Evolutionary conservation across 1,140 invertebrate genomes (phyloP).

Genomic region (Coelopa frigida): DNA sequence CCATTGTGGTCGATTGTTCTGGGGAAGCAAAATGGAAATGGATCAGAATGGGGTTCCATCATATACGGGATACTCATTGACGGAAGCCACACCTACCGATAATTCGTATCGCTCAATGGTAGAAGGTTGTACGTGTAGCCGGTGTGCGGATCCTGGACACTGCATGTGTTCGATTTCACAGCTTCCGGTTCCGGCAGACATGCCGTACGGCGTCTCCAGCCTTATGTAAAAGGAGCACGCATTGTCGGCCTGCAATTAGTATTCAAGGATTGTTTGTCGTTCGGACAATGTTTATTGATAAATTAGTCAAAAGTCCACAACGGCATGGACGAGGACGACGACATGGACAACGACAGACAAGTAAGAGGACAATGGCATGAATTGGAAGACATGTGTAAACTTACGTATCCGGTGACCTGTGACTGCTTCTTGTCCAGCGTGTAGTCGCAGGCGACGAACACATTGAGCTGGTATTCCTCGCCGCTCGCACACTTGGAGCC

Average conservation of each 20-base stretch:
- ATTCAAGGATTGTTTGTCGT: too few species aligned
- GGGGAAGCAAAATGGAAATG: slow-evolving; percentile 2
- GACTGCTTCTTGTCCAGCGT: slow-evolving; percentile 26
- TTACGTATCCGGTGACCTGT: slow-evolving; percentile 28
- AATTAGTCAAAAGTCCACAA: too few species aligned
- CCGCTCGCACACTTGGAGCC: slow-evolving; percentile 30
- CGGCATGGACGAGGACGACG: too few species aligned
- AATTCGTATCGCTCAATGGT: slow-evolving; percentile 35
- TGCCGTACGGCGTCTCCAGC: slow-evolving; percentile 29
- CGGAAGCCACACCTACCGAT: too few species aligned
- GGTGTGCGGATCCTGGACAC: slow-evolving; percentile 21
- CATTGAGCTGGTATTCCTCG: slow-evolving; percentile 25
- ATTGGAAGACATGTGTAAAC: too few species aligned
- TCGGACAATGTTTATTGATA: too few species aligned
- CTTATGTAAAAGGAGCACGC: slow-evolving; percentile 30
- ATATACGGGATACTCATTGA: too few species aligned
- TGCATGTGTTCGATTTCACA: slow-evolving; percentile 32
- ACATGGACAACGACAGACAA: too few species aligned
- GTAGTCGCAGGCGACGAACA: slow-evolving; percentile 33
- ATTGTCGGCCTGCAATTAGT: slow-evolving; percentile 28
- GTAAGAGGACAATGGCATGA: too few species aligned
- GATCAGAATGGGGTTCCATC: not conserved
- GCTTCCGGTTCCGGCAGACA: slow-evolving; percentile 33
- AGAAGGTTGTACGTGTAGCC: slow-evolving; percentile 32
- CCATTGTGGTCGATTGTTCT: slow-evolving; percentile 27